A percentile compares a stretch with the other conserved stretches of the same genome.
These are phyloP conservation scores for Melipona quadrifasciata DNA, from an alignment of 1,140 invertebrate species.

Conservation along the genomic window DNA sequence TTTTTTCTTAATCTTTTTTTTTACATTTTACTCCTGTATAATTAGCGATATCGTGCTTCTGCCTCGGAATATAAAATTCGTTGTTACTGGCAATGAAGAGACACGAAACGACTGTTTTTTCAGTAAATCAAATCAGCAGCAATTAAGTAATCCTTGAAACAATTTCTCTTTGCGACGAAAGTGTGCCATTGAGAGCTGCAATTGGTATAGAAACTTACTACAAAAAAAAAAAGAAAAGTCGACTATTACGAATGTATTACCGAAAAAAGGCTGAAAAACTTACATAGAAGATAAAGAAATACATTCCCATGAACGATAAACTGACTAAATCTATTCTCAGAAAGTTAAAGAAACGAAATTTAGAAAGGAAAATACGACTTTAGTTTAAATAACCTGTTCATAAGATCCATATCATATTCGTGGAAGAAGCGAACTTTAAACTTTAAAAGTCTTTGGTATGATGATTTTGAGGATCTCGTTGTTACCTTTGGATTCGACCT, in stretches of 20 bases:
- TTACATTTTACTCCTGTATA: not conserved
- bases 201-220: conserved; percentile 14
- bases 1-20: not conserved
- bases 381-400: conserved; percentile 28
- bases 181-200: not conserved
- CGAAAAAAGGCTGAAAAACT: conserved; percentile 1
- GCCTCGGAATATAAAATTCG: conserved; percentile 10
- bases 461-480: conserved; percentile 29
- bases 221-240: not conserved
- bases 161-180: not conserved
- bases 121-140: conserved; percentile 26
- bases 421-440: conserved; percentile 29
- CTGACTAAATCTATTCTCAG: not conserved
- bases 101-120: conserved; percentile 15
- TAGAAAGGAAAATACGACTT: not conserved
- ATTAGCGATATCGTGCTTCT: conserved; percentile 34
- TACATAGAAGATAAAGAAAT: not conserved
- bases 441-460: conserved; percentile 40
- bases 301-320: not conserved
- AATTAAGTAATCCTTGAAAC: not conserved
- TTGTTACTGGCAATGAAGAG: conserved; percentile 6
- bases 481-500: conserved; percentile 38
- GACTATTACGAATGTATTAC: not conserved
- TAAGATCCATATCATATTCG: conserved; percentile 36
- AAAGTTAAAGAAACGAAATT: not conserved